A percentile compares a stretch with the other conserved stretches of the same genome.
Evolutionary conservation across 2,888 invertebrate species (phyloP).

Genomic region (Drosophila gaucha): DNA sequence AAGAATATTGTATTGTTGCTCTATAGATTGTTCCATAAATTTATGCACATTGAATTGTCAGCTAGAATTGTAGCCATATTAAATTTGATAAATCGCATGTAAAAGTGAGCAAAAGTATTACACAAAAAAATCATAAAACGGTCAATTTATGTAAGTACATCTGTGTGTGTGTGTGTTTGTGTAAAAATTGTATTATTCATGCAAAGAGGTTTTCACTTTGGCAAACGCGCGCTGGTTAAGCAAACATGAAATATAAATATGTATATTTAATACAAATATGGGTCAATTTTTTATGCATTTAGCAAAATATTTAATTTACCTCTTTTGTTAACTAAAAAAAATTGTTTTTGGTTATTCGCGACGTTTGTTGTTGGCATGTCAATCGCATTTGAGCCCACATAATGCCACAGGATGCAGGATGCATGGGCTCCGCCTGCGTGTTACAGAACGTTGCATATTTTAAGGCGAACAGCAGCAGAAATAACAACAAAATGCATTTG

Average conservation of each 20-base stretch:
- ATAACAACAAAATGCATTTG: slow-evolving; percentile 2
- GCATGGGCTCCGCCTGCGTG: slow-evolving; percentile 29
- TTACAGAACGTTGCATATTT: slow-evolving; percentile 72
- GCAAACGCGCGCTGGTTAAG: slow-evolving; percentile 43
- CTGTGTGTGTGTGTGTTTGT: background rate
- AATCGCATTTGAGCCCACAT: slow-evolving; percentile 68
- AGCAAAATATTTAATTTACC: background rate
- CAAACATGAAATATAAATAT: slow-evolving; percentile 65
- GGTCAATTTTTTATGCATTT: slow-evolving; percentile 72
- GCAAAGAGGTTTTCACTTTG: slow-evolving; percentile 57
- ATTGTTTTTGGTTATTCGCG: slow-evolving; percentile 19
- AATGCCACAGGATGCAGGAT: slow-evolving; percentile 56
- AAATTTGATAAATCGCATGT: slow-evolving; percentile 71
- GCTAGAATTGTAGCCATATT: slow-evolving; percentile 59
- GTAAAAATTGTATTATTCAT: slow-evolving; percentile 53
- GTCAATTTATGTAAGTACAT: background rate
- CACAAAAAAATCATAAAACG: slow-evolving; percentile 2
- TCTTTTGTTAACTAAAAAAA: background rate
- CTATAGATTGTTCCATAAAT: slow-evolving; percentile 54
- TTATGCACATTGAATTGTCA: slow-evolving; percentile 66
- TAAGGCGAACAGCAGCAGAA: slow-evolving; percentile 33
- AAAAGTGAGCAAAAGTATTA: slow-evolving; percentile 43
- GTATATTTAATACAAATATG: slow-evolving; percentile 68
- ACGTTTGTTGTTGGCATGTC: slow-evolving; percentile 40
- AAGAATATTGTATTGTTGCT: slow-evolving; percentile 38